Conservation (phyloP, 2,797 vertebrate species). For the Melanotaenia boesemani region DNA sequence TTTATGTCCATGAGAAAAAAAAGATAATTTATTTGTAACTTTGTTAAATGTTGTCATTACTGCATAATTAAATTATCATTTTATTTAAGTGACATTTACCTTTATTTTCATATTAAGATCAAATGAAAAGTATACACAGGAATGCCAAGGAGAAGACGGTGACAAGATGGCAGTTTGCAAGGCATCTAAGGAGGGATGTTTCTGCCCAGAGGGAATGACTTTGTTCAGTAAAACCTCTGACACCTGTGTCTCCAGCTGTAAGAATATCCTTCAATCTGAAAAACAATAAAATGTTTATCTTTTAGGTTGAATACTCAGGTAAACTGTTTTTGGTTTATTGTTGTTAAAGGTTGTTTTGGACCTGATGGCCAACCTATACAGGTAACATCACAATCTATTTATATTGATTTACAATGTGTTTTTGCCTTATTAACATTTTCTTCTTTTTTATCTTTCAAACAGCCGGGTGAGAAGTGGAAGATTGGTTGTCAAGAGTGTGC, state of each 20-base stretch:
- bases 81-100: neutral
- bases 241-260: slow-evolving; percentile 81
- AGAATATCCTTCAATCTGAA: slow-evolving; percentile 60
- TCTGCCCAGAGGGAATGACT: slow-evolving; percentile 80
- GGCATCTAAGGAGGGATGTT: slow-evolving; percentile 84
- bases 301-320: neutral
- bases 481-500: slow-evolving; percentile 83
- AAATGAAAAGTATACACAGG: slow-evolving; percentile 57
- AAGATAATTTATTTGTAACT: no score
- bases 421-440: neutral
- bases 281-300: neutral
- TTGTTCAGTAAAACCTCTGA: slow-evolving; percentile 74
- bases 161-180: neutral
- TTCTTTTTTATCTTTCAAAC: slow-evolving; percentile 6
- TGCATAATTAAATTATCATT: neutral
- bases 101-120: slow-evolving; percentile 60
- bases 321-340: slow-evolving; percentile 12
- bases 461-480: slow-evolving; percentile 87
- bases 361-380: slow-evolving; percentile 82
- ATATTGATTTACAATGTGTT: no score
- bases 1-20: no score
- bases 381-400: slow-evolving; percentile 57
- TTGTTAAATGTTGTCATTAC: neutral
- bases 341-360: slow-evolving; percentile 84
- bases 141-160: slow-evolving; percentile 4